A percentile compares a stretch with the other conserved stretches of the same genome.
Evolutionary conservation across 2,113 vertebrate species (phyloP).

Genomic region (Corythoichthys intestinalis): DNA sequence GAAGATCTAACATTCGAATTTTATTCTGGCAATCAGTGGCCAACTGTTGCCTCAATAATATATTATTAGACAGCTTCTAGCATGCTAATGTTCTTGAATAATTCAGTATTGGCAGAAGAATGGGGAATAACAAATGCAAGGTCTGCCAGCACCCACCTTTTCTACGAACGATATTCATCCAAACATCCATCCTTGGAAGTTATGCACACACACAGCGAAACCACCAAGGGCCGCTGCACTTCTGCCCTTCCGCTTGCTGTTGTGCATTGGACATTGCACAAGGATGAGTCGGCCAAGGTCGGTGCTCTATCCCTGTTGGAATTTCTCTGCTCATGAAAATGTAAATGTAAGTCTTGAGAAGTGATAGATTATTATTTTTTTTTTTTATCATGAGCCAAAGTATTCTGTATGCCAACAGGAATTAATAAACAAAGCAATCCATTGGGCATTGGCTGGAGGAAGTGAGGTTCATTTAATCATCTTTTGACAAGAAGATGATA

Average conservation of each 20-base stretch:
- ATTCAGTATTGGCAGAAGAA: constrained; percentile 45
- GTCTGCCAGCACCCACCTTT: constrained; percentile 34
- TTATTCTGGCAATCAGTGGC: constrained; percentile 13
- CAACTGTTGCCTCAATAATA: constrained; percentile 28
- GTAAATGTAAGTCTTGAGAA: constrained; percentile 38
- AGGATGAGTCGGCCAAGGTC: constrained; percentile 44
- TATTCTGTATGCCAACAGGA: constrained; percentile 23
- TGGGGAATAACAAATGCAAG: constrained; percentile 42
- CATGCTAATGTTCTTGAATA: constrained; percentile 49
- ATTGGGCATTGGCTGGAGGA: not conserved
- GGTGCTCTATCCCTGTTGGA: constrained; percentile 6
- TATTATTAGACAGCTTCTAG: constrained; percentile 42
- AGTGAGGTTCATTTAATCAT: not conserved
- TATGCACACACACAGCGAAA: constrained; percentile 12
- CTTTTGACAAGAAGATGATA: no score
- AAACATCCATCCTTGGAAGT: constrained; percentile 17
- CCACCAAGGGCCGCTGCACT: constrained; percentile 2
- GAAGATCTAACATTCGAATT: constrained; percentile 3
- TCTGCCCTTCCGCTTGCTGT: constrained; percentile 19
- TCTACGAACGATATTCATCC: constrained; percentile 31
- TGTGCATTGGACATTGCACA: constrained; percentile 27
- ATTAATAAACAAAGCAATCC: constrained; percentile 3
- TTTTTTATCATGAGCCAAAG: constrained; percentile 27
- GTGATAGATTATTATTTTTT: not conserved
- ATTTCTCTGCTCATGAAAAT: constrained; percentile 41